phyloP scores from a whole-genome alignment of 1,140 invertebrate genomes.

The Ephestia elutella region DNA sequence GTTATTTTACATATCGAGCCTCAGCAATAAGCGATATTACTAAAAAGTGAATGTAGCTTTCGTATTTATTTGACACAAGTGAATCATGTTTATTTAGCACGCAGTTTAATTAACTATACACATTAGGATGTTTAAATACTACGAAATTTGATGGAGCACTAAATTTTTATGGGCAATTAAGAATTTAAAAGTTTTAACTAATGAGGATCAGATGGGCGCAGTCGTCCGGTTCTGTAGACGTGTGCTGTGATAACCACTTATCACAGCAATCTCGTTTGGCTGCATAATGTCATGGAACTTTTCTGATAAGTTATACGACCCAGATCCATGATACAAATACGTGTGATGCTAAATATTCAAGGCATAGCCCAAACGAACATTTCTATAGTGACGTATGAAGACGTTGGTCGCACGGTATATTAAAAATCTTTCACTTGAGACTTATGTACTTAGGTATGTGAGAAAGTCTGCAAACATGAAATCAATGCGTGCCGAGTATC shows the following conservation, averaged over 20 bases:
- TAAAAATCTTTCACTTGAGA: no score
- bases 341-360: background rate
- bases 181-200: background rate
- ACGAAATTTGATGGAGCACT: background rate
- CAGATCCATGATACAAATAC: background rate
- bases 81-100: background rate
- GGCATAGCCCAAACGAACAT: background rate
- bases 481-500: no score
- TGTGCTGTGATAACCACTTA: background rate
- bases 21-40: no score
- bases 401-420: background rate
- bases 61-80: no score
- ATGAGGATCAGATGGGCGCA: background rate
- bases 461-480: no score
- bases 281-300: background rate
- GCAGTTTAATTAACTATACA: background rate
- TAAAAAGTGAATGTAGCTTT: no score
- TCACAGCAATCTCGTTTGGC: background rate
- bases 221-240: background rate
- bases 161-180: background rate
- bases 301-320: conserved; percentile 2
- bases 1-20: no score
- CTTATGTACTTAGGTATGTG: no score
- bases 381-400: background rate
- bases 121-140: no score